Evolutionary conservation across 2,113 vertebrate species (phyloP).

Genomic region (Python bivittatus): DNA sequence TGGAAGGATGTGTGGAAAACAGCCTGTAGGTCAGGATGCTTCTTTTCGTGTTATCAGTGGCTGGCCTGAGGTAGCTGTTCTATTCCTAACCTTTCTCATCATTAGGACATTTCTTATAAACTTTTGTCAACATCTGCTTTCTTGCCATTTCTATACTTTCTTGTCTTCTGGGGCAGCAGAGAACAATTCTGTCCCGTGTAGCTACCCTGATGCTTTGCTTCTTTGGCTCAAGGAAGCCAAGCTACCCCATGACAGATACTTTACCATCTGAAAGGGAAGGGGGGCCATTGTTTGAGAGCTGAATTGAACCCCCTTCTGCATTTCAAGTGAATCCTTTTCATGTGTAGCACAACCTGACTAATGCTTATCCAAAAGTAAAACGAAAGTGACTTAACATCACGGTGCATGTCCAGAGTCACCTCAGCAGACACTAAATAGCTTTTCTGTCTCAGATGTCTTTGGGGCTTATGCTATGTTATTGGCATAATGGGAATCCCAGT

Average conservation of each 20-base stretch:
- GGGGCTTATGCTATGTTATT: not conserved
- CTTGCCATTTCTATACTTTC: not conserved
- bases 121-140: not conserved
- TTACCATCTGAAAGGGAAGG: not conserved
- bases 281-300: not conserved
- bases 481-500: not conserved
- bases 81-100: not conserved
- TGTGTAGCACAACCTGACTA: too few species aligned
- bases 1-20: not conserved
- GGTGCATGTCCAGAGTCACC: not conserved
- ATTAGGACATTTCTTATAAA: not conserved
- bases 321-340: not conserved
- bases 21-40: not conserved
- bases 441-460: not conserved
- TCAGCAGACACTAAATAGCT: not conserved
- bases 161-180: not conserved
- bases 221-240: not conserved
- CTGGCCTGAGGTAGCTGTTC: not conserved
- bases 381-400: not conserved
- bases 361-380: not conserved
- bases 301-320: not conserved
- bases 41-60: not conserved
- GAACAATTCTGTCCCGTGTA: not conserved
- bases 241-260: not conserved
- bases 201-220: not conserved